phyloP scores from a whole-genome alignment of 2,888 invertebrate species.

The Eucera pruinosa region DNA sequence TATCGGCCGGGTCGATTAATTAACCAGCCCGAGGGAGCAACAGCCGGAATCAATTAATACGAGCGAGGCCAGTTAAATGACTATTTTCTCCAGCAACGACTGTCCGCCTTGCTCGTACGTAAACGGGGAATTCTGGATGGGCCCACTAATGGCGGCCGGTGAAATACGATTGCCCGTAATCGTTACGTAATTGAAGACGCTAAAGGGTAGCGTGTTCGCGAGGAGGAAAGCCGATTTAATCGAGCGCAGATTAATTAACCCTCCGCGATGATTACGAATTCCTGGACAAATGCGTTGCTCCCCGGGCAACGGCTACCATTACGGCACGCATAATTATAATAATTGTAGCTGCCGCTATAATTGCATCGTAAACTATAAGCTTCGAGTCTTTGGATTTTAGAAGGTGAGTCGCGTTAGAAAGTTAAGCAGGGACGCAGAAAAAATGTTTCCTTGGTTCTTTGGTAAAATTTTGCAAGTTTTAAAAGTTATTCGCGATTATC shows the following conservation, averaged over 20 bases:
- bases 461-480: too few relatives aligned
- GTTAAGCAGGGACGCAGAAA: too few relatives aligned
- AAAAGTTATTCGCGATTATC: too few relatives aligned
- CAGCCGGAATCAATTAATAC: conserved; percentile 41
- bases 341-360: neutral
- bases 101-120: conserved; percentile 28
- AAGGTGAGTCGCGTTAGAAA: too few relatives aligned
- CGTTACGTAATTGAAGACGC: conserved; percentile 53
- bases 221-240: conserved; percentile 36
- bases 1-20: conserved; percentile 14
- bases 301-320: too few relatives aligned
- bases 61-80: conserved; percentile 23
- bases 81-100: conserved; percentile 41
- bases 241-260: conserved; percentile 32
- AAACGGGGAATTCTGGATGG: conserved; percentile 31
- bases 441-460: too few relatives aligned
- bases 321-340: too few relatives aligned
- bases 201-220: neutral
- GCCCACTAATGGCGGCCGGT: conserved; percentile 27
- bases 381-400: too few relatives aligned
- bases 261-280: conserved; percentile 20
- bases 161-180: conserved; percentile 47
- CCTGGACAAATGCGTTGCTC: neutral
- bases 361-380: too few relatives aligned
- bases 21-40: conserved; percentile 6